A percentile compares a stretch with the other conserved stretches of the same genome.
Conservation (phyloP, 2,113 vertebrate species). For the Nettapus auritus region DNA sequence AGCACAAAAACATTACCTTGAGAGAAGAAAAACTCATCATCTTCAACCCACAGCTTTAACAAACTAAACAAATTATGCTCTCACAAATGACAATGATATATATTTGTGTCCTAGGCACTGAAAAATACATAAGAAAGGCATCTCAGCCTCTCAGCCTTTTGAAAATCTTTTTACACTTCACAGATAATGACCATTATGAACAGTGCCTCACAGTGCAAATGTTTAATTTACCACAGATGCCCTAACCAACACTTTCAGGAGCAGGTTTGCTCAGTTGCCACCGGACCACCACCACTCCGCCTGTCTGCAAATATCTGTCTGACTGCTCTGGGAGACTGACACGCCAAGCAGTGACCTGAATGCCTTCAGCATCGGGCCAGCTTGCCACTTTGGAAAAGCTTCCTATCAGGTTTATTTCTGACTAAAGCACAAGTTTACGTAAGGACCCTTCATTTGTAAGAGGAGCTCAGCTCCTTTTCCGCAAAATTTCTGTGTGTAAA, state of each 20-base stretch:
- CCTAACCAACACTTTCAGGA: not conserved
- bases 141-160: not conserved
- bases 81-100: not conserved
- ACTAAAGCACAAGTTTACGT: not conserved
- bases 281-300: not conserved
- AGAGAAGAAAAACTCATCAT: not conserved
- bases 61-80: not conserved
- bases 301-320: constrained; percentile 53
- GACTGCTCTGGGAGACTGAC: not conserved
- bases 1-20: not conserved
- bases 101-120: not conserved
- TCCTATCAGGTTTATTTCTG: too few species aligned
- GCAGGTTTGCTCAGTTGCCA: not conserved
- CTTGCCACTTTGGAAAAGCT: not conserved
- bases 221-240: constrained; percentile 22
- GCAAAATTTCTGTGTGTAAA: not conserved
- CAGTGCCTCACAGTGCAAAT: constrained; percentile 11
- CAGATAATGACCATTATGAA: not conserved
- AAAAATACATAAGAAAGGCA: constrained; percentile 1
- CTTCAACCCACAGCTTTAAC: not conserved
- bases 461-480: not conserved
- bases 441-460: not conserved
- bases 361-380: not conserved
- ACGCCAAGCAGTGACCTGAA: not conserved
- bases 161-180: not conserved